Percentiles rank a stretch among this genome's conserved stretches.
phyloP scores from a whole-genome alignment of 2,113 vertebrate species.

The Tyto alba region DNA sequence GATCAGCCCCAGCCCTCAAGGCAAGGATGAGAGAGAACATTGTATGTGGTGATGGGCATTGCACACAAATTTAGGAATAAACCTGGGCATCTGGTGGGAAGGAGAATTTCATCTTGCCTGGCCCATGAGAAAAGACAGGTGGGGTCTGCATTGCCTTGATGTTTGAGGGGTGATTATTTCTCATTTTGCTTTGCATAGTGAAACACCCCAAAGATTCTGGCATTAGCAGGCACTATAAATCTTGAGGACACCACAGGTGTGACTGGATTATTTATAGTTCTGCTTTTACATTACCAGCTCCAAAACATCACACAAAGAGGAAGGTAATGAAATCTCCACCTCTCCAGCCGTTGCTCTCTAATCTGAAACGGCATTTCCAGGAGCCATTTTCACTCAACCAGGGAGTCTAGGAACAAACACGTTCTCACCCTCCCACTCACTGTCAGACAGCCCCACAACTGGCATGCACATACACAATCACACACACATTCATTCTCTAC shows the following conservation, averaged over 20 bases:
- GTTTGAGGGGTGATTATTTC: background rate
- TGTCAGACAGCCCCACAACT: constrained; percentile 49
- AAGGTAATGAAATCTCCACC: constrained; percentile 71
- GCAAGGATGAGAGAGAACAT: background rate
- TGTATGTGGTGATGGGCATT: background rate
- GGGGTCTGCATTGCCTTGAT: background rate
- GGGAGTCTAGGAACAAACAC: constrained; percentile 42
- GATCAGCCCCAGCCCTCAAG: background rate
- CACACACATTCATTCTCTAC: background rate
- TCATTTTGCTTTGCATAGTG: constrained; percentile 27
- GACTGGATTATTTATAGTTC: constrained; percentile 76
- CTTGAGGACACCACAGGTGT: constrained; percentile 65
- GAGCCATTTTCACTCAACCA: constrained; percentile 53
- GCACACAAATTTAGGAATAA: background rate
- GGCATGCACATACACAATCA: constrained; percentile 3
- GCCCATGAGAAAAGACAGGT: background rate
- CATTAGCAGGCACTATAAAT: constrained; percentile 59
- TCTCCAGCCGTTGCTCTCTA: constrained; percentile 27
- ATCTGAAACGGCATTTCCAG: constrained; percentile 65
- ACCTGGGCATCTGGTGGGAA: background rate
- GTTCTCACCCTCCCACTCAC: constrained; percentile 52
- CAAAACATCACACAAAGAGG: constrained; percentile 71
- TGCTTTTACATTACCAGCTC: constrained; percentile 63
- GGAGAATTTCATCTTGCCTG: background rate
- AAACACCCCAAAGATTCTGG: constrained; percentile 48